Conservation (phyloP, 2,113 vertebrate genomes). For the Myrmecobius fasciatus region DNA sequence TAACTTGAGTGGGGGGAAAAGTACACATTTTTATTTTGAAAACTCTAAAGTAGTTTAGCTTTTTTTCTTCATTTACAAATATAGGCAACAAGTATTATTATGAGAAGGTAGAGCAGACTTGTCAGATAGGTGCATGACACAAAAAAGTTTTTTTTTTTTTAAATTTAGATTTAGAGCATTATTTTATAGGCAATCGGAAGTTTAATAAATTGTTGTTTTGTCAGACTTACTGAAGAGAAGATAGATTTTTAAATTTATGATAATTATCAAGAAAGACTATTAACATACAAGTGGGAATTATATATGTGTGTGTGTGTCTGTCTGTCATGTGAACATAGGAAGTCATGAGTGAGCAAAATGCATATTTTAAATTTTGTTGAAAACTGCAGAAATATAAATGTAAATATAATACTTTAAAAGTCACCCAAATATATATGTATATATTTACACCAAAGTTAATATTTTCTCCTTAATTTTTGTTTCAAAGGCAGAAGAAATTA, state of each 20-base stretch:
- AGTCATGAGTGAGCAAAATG: neutral
- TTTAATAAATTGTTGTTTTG: neutral
- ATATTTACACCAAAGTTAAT: constrained; percentile 49
- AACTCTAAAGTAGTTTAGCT: neutral
- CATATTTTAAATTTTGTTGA: neutral
- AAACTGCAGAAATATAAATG: neutral
- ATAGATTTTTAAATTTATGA: constrained; percentile 18
- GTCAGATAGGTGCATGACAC: neutral
- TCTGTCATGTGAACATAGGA: neutral
- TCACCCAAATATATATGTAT: neutral
- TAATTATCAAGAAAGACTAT: constrained; percentile 24
- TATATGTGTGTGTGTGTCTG: neutral
- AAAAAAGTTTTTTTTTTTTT: neutral
- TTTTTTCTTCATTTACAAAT: neutral
- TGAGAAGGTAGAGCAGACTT: neutral
- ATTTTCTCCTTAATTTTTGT: constrained; percentile 42
- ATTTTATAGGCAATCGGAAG: neutral
- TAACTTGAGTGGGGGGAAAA: neutral
- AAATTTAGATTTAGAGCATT: neutral
- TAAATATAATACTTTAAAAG: constrained; percentile 28
- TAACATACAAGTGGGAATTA: neutral
- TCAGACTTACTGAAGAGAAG: constrained; percentile 14
- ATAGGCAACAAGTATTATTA: neutral
- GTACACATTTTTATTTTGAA: neutral
- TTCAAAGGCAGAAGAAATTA: constrained; percentile 50